These are phyloP conservation scores for Alligator mississippiensis DNA, from an alignment of 2,113 vertebrate species.

Conservation along the genomic window DNA sequence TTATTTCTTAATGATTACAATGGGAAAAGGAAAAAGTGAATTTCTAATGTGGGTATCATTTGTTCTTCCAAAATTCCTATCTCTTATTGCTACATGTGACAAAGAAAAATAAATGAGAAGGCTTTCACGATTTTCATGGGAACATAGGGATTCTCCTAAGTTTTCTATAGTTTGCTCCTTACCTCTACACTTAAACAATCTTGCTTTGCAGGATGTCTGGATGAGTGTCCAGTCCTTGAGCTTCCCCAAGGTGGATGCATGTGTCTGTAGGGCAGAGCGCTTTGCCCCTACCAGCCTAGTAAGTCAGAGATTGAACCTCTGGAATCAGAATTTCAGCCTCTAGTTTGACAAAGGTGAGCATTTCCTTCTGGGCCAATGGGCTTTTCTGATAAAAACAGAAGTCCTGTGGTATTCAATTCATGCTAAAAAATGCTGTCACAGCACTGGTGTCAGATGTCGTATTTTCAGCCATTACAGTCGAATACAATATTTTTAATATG, in stretches of 20 bases:
- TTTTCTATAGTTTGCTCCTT: not conserved
- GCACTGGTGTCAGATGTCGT: not conserved
- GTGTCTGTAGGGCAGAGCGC: not conserved
- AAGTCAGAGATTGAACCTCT: not conserved
- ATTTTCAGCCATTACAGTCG: not conserved
- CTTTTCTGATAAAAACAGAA: not conserved
- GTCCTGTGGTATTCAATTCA: not conserved
- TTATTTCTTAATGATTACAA: not conserved
- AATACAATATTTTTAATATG: not conserved
- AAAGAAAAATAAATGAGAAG: not conserved
- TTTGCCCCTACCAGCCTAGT: not conserved
- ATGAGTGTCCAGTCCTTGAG: not conserved
- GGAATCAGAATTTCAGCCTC: not conserved
- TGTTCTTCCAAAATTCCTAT: not conserved
- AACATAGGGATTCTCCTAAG: not conserved
- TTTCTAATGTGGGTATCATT: not conserved
- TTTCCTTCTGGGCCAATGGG: not conserved
- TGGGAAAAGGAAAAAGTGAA: not conserved
- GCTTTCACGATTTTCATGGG: accelerated
- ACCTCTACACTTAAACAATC: not conserved
- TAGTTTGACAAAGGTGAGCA: not conserved
- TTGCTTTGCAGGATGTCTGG: not conserved
- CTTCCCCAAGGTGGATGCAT: not conserved
- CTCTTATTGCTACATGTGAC: not conserved
- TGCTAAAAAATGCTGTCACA: not conserved